phyloP scores from a whole-genome alignment of 23 tunicate genomes.

The Diplosoma virens region DNA sequence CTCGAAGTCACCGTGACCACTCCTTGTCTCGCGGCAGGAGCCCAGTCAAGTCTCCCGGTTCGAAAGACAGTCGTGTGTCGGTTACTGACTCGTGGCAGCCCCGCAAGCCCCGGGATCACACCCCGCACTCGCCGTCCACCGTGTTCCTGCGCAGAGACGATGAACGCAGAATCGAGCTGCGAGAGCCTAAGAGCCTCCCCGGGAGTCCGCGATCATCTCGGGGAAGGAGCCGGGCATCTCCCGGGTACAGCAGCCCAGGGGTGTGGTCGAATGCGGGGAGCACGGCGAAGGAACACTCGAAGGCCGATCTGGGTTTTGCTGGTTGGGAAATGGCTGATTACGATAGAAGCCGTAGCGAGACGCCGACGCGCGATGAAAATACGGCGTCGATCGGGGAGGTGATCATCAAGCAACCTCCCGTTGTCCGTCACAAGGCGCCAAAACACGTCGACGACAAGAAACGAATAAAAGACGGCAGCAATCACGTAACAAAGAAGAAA shows the following conservation, averaged over 20 bases:
- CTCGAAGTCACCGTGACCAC: slow-evolving; percentile 29
- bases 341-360: slow-evolving; percentile 76
- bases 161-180: slow-evolving; percentile 34
- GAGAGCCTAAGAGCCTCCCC: slow-evolving; percentile 34
- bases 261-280: not conserved
- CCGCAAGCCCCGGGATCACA: slow-evolving; percentile 36
- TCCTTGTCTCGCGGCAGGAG: slow-evolving; percentile 30
- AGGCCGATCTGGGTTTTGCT: not conserved
- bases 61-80: slow-evolving; percentile 20
- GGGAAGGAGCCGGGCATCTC: slow-evolving; percentile 21
- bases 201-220: slow-evolving; percentile 40
- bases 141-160: slow-evolving; percentile 18
- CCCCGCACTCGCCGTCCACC: slow-evolving; percentile 1
- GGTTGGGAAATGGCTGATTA: slow-evolving; percentile 33
- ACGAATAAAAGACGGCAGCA: not conserved
- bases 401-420: slow-evolving; percentile 76
- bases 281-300: not conserved
- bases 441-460: not conserved
- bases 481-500: slow-evolving; percentile 2
- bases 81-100: slow-evolving; percentile 17
- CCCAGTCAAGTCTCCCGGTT: slow-evolving; percentile 42
- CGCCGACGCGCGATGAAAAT: slow-evolving; percentile 92
- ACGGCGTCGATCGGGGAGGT: slow-evolving; percentile 74
- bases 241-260: not conserved
- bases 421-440: not conserved